Conservation (phyloP, 2,888 invertebrate genomes). For the Leucophora obtusa region DNA sequence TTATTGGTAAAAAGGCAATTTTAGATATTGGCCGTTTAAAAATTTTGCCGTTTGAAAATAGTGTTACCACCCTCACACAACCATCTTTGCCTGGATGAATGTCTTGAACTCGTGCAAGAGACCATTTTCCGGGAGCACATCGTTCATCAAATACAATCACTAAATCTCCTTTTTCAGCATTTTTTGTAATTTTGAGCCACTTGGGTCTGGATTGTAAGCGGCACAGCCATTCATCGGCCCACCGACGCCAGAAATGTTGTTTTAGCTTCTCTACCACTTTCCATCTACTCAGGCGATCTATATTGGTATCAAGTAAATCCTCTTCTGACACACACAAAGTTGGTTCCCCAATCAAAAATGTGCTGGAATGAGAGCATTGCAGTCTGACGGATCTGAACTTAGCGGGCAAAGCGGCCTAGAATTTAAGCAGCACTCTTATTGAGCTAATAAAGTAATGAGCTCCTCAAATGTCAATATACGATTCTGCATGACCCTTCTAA, state of each 20-base stretch:
- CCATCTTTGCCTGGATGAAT: no score
- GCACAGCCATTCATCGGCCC: no score
- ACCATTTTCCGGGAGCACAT: no score
- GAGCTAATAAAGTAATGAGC: slow-evolving; percentile 20
- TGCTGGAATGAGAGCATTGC: slow-evolving; percentile 12
- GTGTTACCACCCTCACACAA: no score
- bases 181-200: slow-evolving; percentile 15
- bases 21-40: slow-evolving; percentile 34
- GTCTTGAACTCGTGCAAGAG: no score
- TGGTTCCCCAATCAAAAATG: slow-evolving; percentile 39
- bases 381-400: slow-evolving; percentile 14
- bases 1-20: slow-evolving; percentile 15
- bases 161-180: slow-evolving; percentile 33
- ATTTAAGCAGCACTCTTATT: slow-evolving; percentile 41
- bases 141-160: slow-evolving; percentile 27
- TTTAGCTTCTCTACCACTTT: slow-evolving; percentile 12
- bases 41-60: no score
- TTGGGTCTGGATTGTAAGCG: no score
- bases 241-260: neutral
- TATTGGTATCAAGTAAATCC: neutral
- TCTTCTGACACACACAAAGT: slow-evolving; percentile 3
- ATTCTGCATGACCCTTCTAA: slow-evolving; percentile 15
- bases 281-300: slow-evolving; percentile 15
- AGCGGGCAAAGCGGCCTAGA: slow-evolving; percentile 34
- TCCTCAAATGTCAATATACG: slow-evolving; percentile 18